Evolutionary conservation across 92 coral and sea anemone genomes (phyloP), one percentile per base, ranked within the genome.

Genomic region (Parazoanthus darwini): DNA sequence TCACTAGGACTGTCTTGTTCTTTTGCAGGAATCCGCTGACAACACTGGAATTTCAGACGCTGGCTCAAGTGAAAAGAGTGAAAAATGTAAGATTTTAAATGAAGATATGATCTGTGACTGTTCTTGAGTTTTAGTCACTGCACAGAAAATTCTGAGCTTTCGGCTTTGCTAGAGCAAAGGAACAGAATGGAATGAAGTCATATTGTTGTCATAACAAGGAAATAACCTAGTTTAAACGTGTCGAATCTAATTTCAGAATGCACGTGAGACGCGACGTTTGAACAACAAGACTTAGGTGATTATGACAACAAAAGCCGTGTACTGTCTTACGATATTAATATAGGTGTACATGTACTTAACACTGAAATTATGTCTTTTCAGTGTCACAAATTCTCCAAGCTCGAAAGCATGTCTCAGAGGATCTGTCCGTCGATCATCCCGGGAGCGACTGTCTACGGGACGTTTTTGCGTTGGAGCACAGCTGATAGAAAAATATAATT

Each of bases 381-480:
- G 87, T 84, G 7, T n/a, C 56, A 1, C 23, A 84, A 46, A 33
- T 84, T 44, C 26, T 71, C 2, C 63, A 48, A 35, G 87, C 87
- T 6, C 87, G 68, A 48, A 84, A 46, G 68, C 87, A 84, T 33
- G n/a, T 84, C 35, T 25, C 68, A 71, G 78, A 71, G 68, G 87
- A 84, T 7, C 25, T 70, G 70, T 15, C 56, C 37, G 46, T 35
- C 9, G 54, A 84, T 15, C 63, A 43, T 73, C 44, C 79, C 5
- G 42, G 77, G 35, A 44, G 39, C 66, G 87, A 71, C 5, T 84
- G 78, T 13, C 78, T 84, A 48, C 67, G 79, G 4, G 16, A 70
- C n/a, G 79, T 84, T 35, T 84, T 84, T 70, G 15, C 46, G 15
- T n/a, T 68, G 5, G 38, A 29, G 11, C 65, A 63, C 70, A 63